Percentiles rank a stretch among this genome's conserved stretches.
Conservation (phyloP, 2,888 invertebrate species). For the Nymphalis urticae region DNA sequence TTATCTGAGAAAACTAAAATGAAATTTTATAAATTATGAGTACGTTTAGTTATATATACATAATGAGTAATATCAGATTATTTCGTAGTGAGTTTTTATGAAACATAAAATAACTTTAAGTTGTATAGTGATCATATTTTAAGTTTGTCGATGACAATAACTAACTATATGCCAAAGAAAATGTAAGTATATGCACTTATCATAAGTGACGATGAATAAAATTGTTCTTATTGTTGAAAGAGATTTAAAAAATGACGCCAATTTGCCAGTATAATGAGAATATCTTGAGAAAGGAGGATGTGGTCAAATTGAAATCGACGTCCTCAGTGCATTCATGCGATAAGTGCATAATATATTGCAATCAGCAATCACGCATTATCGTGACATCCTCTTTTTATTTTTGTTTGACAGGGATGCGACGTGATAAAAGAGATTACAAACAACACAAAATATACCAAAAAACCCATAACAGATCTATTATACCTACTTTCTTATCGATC, state of each 20-base stretch:
- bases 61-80: too few species aligned
- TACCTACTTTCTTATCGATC: too few species aligned
- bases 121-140: too few species aligned
- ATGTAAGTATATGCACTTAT: slow-evolving; percentile 19
- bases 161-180: slow-evolving; percentile 3
- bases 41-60: too few species aligned
- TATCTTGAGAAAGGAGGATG: slow-evolving; percentile 77
- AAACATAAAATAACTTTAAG: too few species aligned
- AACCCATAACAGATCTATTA: too few species aligned
- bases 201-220: slow-evolving; percentile 28
- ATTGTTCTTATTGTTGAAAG: slow-evolving; percentile 37
- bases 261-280: slow-evolving; percentile 57
- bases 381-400: slow-evolving; percentile 66
- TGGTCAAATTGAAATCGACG: slow-evolving; percentile 77
- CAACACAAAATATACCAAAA: neutral
- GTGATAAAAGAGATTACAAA: slow-evolving; percentile 7
- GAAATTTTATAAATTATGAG: too few species aligned
- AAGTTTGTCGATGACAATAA: neutral
- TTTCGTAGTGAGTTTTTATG: too few species aligned
- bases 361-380: slow-evolving; percentile 70
- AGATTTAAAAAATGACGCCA: slow-evolving; percentile 49
- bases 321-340: slow-evolving; percentile 64
- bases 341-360: slow-evolving; percentile 72
- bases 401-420: slow-evolving; percentile 48
- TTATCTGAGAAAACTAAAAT: too few species aligned